phyloP scores from a whole-genome alignment of 2,888 invertebrate species.

The Mesoligia furuncula region DNA sequence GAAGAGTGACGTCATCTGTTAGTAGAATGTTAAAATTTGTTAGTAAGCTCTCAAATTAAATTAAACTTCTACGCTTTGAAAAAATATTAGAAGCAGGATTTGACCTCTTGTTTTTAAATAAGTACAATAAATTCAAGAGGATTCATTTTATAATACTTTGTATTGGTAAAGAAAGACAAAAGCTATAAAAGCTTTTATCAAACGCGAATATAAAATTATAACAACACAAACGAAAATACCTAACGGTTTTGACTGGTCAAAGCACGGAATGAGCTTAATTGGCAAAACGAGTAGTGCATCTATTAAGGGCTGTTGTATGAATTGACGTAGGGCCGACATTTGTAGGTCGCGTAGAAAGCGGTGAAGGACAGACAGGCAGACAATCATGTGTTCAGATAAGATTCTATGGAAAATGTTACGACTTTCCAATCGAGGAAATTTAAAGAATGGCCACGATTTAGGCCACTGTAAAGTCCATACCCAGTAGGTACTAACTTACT shows the following conservation, averaged over 20 bases:
- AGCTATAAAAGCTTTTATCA: background rate
- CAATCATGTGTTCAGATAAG: conserved; percentile 51
- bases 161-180: background rate
- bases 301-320: conserved; percentile 59
- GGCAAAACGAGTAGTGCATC: conserved; percentile 31
- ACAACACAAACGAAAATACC: conserved; percentile 7
- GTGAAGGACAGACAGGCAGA: conserved; percentile 42
- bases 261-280: conserved; percentile 38
- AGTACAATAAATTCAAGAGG: background rate
- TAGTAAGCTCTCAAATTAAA: no score
- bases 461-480: no score
- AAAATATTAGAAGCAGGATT: background rate
- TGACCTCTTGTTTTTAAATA: background rate
- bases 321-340: conserved; percentile 60
- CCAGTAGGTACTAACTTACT: no score
- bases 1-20: conserved; percentile 51
- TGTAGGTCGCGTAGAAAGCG: conserved; percentile 62
- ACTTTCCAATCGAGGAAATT: conserved; percentile 60
- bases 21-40: conserved; percentile 15
- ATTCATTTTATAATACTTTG: conserved; percentile 1
- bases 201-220: conserved; percentile 17
- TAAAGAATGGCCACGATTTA: conserved; percentile 23
- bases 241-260: conserved; percentile 35
- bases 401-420: conserved; percentile 47
- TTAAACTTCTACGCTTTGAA: background rate